phyloP scores from a whole-genome alignment of 2,888 invertebrate species.

The Eristalis pertinax region DNA sequence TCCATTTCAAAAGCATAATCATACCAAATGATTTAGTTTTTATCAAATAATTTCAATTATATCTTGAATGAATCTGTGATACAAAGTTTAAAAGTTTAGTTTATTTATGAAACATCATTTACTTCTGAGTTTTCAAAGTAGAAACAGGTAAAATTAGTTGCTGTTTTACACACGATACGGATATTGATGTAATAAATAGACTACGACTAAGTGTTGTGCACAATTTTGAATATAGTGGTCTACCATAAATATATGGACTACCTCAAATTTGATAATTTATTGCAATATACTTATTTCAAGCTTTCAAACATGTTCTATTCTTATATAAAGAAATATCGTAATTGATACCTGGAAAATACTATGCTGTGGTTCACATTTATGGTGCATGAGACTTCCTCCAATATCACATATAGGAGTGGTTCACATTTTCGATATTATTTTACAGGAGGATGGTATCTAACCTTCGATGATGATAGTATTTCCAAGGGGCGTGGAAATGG shows the following conservation, averaged over 20 bases:
- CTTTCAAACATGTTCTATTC: neutral
- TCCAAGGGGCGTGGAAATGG: constrained; percentile 24
- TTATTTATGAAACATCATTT: too few relatives aligned
- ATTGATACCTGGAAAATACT: constrained; percentile 12
- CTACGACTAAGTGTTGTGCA: neutral
- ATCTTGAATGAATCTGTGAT: too few relatives aligned
- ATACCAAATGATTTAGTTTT: neutral
- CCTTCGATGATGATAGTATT: constrained; percentile 52
- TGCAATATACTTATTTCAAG: neutral
- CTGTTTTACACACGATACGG: neutral
- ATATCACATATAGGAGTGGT: constrained; percentile 48
- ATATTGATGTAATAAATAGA: neutral
- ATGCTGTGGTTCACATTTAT: constrained; percentile 19
- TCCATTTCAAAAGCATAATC: neutral
- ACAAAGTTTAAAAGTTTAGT: too few relatives aligned
- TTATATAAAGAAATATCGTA: constrained; percentile 19
- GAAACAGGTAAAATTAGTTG: too few relatives aligned
- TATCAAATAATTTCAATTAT: too few relatives aligned
- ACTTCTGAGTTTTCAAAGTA: too few relatives aligned
- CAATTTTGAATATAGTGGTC: neutral
- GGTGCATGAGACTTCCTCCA: constrained; percentile 41
- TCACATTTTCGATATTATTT: constrained; percentile 45
- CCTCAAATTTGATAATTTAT: neutral
- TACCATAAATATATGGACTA: neutral
- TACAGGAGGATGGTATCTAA: constrained; percentile 42